These are phyloP conservation scores for Bujurquina vittata DNA, from an alignment of 2,113 vertebrate species.

Conservation along the genomic window DNA sequence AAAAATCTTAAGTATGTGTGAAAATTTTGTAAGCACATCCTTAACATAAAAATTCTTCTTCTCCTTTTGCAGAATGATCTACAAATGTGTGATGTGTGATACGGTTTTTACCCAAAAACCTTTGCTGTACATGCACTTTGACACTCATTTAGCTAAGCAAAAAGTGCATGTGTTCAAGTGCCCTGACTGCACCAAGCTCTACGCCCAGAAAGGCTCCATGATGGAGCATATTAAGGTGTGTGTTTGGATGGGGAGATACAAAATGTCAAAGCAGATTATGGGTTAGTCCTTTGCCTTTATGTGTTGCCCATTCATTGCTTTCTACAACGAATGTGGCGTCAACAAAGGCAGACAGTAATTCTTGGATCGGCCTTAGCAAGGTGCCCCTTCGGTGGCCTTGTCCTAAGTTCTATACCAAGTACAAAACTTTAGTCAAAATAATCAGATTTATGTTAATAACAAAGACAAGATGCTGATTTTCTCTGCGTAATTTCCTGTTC, in stretches of 20 bases:
- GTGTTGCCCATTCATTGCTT: slow-evolving; percentile 72
- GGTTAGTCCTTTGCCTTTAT: slow-evolving; percentile 58
- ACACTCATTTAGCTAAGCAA: slow-evolving; percentile 92
- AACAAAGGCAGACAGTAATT: slow-evolving; percentile 64
- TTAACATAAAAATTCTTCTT: neutral
- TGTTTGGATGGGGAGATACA: neutral
- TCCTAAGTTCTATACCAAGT: slow-evolving; percentile 70
- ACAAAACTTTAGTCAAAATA: slow-evolving; percentile 13
- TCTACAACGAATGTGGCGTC: slow-evolving; percentile 69
- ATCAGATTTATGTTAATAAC: neutral
- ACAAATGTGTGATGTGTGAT: slow-evolving; percentile 97
- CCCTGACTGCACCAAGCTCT: slow-evolving; percentile 94
- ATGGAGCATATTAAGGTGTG: slow-evolving; percentile 94
- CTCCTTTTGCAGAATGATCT: slow-evolving; percentile 87
- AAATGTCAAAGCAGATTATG: neutral
- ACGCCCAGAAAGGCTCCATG: slow-evolving; percentile 94
- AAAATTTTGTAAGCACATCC: neutral
- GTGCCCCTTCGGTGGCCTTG: slow-evolving; percentile 47
- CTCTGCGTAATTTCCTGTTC: neutral
- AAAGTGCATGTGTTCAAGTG: slow-evolving; percentile 98
- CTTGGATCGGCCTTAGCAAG: slow-evolving; percentile 72
- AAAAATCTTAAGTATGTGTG: neutral
- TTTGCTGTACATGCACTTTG: slow-evolving; percentile 92
- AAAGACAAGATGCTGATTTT: neutral
- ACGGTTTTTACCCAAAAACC: slow-evolving; percentile 96